Evolutionary conservation across 2,888 invertebrate genomes (phyloP).

Genomic region (Orgyia antiqua): DNA sequence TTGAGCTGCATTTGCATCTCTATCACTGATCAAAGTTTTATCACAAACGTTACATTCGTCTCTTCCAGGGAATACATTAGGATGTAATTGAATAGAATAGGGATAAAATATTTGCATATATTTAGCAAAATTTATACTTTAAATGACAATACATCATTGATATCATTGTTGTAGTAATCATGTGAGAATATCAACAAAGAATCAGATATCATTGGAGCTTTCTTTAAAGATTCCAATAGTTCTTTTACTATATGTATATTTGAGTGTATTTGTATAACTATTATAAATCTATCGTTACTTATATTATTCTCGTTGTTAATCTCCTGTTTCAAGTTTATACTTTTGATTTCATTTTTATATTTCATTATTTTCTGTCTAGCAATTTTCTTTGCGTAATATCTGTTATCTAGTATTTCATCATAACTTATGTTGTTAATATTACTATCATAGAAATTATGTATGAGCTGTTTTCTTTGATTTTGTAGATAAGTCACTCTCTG

Average conservation of each 20-base stretch:
- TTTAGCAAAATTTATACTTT: constrained; percentile 19
- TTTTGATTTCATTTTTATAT: constrained; percentile 25
- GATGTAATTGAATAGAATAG: constrained; percentile 37
- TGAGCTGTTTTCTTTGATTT: constrained; percentile 16
- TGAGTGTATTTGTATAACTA: constrained; percentile 42
- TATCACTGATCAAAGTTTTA: constrained; percentile 28
- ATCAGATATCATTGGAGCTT: constrained; percentile 27
- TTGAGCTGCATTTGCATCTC: constrained; percentile 29
- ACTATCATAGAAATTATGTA: constrained; percentile 21
- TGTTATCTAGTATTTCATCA: constrained; percentile 4
- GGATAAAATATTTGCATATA: constrained; percentile 35
- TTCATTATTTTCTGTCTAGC: constrained; percentile 12
- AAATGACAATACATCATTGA: constrained; percentile 24
- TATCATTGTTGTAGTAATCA: constrained; percentile 21
- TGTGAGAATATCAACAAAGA: constrained; percentile 38
- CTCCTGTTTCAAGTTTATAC: constrained; percentile 27
- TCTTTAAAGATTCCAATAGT: constrained; percentile 29
- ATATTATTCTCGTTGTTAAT: constrained; percentile 21
- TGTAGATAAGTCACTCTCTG: constrained; percentile 14
- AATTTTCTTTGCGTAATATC: constrained; percentile 6
- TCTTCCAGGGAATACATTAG: constrained; percentile 37
- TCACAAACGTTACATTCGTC: constrained; percentile 27
- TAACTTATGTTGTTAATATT: constrained; percentile 3
- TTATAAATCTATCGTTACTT: constrained; percentile 12
- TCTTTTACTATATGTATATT: constrained; percentile 27